phyloP scores from a whole-genome alignment of 2,888 invertebrate genomes.

The Cephalotes varians region DNA sequence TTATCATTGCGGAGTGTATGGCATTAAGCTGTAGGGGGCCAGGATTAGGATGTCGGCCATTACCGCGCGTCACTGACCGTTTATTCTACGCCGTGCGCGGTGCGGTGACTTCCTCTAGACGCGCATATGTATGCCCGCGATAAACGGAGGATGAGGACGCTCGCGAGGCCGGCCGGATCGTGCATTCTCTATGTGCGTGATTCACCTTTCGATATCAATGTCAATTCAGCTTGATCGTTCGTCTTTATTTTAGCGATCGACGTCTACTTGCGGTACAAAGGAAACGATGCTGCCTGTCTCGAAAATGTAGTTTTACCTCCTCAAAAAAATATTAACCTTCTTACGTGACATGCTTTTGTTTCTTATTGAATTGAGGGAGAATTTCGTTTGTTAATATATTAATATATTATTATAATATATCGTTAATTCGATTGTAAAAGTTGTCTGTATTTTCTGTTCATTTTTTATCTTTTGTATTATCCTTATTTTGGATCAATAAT shows the following conservation, averaged over 20 bases:
- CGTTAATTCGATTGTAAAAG: background rate
- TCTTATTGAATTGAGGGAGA: background rate
- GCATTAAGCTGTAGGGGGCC: constrained; percentile 85
- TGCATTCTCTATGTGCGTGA: constrained; percentile 62
- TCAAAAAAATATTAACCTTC: background rate
- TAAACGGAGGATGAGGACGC: constrained; percentile 81
- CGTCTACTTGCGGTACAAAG: background rate
- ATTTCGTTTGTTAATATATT: background rate
- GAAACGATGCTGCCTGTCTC: background rate
- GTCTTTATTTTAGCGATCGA: constrained; percentile 25
- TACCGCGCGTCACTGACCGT: constrained; percentile 85
- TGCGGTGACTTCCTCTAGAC: constrained; percentile 84
- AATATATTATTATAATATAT: background rate
- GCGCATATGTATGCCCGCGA: constrained; percentile 75
- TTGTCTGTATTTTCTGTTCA: background rate
- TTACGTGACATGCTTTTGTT: background rate
- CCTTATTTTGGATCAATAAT: background rate
- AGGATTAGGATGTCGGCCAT: constrained; percentile 86
- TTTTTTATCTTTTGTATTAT: background rate
- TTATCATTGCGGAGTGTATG: constrained; percentile 82
- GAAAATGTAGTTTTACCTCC: background rate
- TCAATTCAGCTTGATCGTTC: constrained; percentile 40
- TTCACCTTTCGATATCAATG: constrained; percentile 62
- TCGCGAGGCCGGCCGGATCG: constrained; percentile 72
- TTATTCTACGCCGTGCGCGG: constrained; percentile 83